phyloP scores from a whole-genome alignment of 2,888 invertebrate species.

The Plagodis dolabraria region DNA sequence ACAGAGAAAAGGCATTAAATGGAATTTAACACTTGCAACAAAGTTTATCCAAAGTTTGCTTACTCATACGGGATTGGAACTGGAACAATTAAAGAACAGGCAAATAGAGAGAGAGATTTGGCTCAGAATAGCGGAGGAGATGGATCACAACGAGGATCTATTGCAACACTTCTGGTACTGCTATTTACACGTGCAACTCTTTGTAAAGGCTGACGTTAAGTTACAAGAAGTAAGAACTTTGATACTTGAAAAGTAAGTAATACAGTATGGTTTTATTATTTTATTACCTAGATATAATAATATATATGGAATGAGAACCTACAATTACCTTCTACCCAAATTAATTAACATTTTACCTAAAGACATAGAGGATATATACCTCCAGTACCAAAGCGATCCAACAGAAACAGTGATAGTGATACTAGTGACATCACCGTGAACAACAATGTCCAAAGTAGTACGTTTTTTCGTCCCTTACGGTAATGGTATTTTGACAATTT shows the following conservation, averaged over 20 bases:
- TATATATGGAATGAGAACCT: too few species aligned
- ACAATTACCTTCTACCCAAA: too few species aligned
- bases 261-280: too few species aligned
- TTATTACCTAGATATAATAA: too few species aligned
- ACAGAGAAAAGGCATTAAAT: conserved; percentile 52
- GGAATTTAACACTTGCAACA: conserved; percentile 60
- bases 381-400: too few species aligned
- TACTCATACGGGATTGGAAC: conserved; percentile 48
- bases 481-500: too few species aligned
- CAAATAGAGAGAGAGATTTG: conserved; percentile 61
- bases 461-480: too few species aligned
- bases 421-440: too few species aligned
- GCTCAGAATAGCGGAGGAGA: conserved; percentile 56
- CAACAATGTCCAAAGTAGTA: too few species aligned
- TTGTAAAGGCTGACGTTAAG: conserved; percentile 60
- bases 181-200: conserved; percentile 66
- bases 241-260: conserved; percentile 62
- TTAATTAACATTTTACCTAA: too few species aligned
- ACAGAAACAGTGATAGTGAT: too few species aligned
- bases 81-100: conserved; percentile 61
- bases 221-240: conserved; percentile 52
- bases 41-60: conserved; percentile 60
- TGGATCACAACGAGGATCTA: conserved; percentile 53
- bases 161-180: conserved; percentile 64
- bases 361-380: too few species aligned